A percentile compares a stretch with the other conserved stretches of the same genome.
Evolutionary conservation across 2,888 invertebrate species (phyloP).

Genomic region (Macrosiphum euphorbiae): DNA sequence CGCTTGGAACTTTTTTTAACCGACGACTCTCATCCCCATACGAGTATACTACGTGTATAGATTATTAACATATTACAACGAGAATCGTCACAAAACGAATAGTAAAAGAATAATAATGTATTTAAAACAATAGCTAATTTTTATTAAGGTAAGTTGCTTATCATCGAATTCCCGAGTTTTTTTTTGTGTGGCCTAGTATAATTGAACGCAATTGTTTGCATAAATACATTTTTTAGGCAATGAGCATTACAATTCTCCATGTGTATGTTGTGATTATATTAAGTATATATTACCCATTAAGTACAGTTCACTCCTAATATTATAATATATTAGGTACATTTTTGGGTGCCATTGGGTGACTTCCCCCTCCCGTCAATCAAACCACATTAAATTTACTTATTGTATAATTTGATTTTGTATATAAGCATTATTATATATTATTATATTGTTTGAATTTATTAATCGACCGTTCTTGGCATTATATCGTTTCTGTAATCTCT

Average conservation of each 20-base stretch:
- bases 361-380: too few relatives aligned
- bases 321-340: not conserved
- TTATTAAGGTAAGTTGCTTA: not conserved
- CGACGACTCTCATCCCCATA: not conserved
- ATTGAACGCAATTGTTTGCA: slow-evolving; percentile 1
- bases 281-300: not conserved
- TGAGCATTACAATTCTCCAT: not conserved
- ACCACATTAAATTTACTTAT: too few relatives aligned
- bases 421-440: not conserved
- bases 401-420: not conserved
- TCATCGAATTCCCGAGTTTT: not conserved
- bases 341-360: too few relatives aligned
- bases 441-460: not conserved
- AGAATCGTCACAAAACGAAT: not conserved
- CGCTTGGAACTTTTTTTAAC: not conserved
- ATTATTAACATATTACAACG: not conserved
- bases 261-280: not conserved
- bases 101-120: not conserved
- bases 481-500: slow-evolving; percentile 8
- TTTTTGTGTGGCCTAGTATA: not conserved
- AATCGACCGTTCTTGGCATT: too few relatives aligned
- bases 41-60: not conserved
- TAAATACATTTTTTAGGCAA: slow-evolving; percentile 11
- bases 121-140: slow-evolving; percentile 1
- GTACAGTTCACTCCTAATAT: not conserved